Conservation (phyloP, 1,140 invertebrate species). For the Phortica variegata region DNA sequence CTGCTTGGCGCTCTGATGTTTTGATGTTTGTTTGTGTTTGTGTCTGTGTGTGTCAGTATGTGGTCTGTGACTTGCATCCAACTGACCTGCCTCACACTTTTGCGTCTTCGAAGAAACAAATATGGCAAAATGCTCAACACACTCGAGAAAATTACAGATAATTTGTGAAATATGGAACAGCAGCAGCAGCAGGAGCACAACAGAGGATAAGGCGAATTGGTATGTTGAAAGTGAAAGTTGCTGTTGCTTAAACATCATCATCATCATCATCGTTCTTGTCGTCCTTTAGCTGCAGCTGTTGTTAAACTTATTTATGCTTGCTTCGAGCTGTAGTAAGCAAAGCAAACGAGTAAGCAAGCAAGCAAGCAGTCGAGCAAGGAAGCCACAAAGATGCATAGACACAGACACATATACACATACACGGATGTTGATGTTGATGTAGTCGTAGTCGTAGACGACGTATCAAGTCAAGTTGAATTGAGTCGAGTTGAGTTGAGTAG, state of each 20-base stretch:
- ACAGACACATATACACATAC: neutral
- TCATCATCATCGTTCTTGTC: no score
- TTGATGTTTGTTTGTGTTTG: no score
- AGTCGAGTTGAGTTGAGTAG: slow-evolving; percentile 31
- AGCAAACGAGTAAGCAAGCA: slow-evolving; percentile 9
- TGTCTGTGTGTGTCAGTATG: no score
- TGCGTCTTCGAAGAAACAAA: no score
- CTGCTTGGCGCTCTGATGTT: no score
- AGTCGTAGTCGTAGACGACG: slow-evolving; percentile 6
- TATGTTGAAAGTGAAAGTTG: neutral
- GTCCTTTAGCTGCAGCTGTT: no score
- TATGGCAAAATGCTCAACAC: slow-evolving; percentile 1
- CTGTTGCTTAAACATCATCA: neutral
- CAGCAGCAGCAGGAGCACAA: slow-evolving; percentile 9
- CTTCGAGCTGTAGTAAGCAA: slow-evolving; percentile 5
- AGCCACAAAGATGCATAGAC: neutral
- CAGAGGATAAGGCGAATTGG: neutral
- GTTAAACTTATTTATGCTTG: no score
- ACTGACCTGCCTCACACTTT: no score
- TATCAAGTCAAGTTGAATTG: slow-evolving; percentile 32
- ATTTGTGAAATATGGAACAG: slow-evolving; percentile 53
- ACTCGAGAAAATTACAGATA: slow-evolving; percentile 54
- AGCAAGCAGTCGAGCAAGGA: neutral
- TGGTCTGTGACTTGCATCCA: no score
- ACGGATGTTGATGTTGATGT: neutral